Evolutionary conservation across 2,113 vertebrate genomes (phyloP).

Genomic region (Heterocephalus glaber): DNA sequence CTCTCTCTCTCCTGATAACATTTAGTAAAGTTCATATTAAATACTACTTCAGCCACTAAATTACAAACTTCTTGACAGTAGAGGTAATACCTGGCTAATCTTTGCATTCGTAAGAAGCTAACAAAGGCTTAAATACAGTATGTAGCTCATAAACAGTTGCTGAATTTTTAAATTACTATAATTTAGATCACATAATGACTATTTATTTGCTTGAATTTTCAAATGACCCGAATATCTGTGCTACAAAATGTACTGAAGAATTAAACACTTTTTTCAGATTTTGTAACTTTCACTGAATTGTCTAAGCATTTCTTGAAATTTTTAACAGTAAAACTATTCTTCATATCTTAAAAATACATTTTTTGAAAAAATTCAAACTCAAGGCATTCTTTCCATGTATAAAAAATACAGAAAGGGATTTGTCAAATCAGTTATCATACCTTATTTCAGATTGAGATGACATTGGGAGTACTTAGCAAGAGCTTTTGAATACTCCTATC

Average conservation of each 20-base stretch:
- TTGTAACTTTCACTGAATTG: constrained; percentile 17
- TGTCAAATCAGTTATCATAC: background rate
- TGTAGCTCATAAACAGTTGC: background rate
- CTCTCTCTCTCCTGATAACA: background rate
- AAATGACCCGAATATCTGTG: background rate
- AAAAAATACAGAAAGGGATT: background rate
- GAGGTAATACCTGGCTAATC: constrained; percentile 7
- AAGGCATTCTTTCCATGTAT: background rate
- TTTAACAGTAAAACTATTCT: constrained; percentile 48
- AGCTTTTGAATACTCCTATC: background rate
- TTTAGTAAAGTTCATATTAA: constrained; percentile 23
- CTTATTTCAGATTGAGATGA: constrained; percentile 1
- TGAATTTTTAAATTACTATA: constrained; percentile 13
- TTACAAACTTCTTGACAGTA: constrained; percentile 48
- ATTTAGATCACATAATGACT: background rate
- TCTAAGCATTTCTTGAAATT: background rate
- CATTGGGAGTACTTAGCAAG: background rate
- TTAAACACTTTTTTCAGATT: constrained; percentile 34
- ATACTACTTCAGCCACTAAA: constrained; percentile 31
- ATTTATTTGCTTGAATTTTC: constrained; percentile 39
- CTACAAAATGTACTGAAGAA: constrained; percentile 7
- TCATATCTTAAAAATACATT: background rate
- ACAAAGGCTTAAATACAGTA: background rate
- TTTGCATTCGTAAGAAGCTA: background rate
- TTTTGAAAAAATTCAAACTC: constrained; percentile 34